Evolutionary conservation across 1,140 invertebrate species (phyloP), one percentile per base, ranked within the genome.

Genomic region (Epicauta chinensis): DNA sequence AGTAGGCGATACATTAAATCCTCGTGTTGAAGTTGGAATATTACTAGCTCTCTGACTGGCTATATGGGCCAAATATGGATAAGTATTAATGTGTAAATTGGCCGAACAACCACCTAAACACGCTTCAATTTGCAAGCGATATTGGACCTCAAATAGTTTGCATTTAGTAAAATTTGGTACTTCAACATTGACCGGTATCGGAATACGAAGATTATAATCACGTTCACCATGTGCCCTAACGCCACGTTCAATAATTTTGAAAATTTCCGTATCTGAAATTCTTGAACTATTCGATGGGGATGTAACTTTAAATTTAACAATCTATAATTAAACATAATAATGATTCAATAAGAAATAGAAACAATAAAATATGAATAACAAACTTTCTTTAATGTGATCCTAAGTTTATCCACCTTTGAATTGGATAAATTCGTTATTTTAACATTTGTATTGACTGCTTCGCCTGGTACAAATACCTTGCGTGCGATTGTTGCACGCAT

Each of bases 211-310:
- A 11, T 55, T 31, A n/a, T 37, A 55, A 1, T 34, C 43, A 30
- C 49, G 32, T 36, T 55, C 39, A 43, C 53, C 53, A 44, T 55
- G 53, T 1, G 53, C 53, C 16, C 53, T 46, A 9, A 55, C 53
- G 16, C 53, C 45, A 49, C 30, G 39, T 4, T 49, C 46, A 9
- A 17, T 29, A 13, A 17, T 29, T 10, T 11, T n/a, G 3, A 55
- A 36, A 29, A 43, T 34, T 17, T 43, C 17, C 3, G 49, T 17
- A 11, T 14, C 36, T 14, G 42, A 40, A 10, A 11, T 14, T 38
- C 49, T 55, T 30, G 37, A n/a, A 14, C 48, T 40, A 23, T 29
- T 3, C 0, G 16, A 2, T 9, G 53, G 53, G n/a, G 10, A 10
- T 11, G 34, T 34, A 11, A 49, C 46, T 37, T 37, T 49, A 23